phyloP scores from a whole-genome alignment of 2,888 invertebrate species.

The Chydorus sphaericus region DNA sequence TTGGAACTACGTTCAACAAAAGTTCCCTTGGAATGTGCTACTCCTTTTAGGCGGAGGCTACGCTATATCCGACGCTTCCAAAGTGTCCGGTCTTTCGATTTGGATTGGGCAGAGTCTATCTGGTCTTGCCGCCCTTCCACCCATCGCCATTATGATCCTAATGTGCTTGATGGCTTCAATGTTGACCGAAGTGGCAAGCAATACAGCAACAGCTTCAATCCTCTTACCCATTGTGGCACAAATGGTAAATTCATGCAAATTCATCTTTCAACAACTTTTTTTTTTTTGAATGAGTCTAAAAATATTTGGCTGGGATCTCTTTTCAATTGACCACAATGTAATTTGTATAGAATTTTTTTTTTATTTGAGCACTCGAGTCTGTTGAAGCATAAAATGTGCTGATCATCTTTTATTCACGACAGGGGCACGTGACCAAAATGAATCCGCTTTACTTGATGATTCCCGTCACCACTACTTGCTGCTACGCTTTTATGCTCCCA shows the following conservation, averaged over 20 bases:
- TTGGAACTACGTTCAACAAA: slow-evolving; percentile 70
- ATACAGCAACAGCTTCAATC: slow-evolving; percentile 78
- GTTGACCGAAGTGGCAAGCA: slow-evolving; percentile 77
- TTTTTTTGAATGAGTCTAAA: slow-evolving; percentile 40
- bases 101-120: slow-evolving; percentile 53
- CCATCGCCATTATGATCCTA: slow-evolving; percentile 51
- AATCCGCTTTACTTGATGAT: slow-evolving; percentile 34
- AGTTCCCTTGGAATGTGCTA: slow-evolving; percentile 79
- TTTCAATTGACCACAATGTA: no score
- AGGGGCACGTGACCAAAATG: slow-evolving; percentile 20
- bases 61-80: slow-evolving; percentile 73
- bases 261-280: slow-evolving; percentile 15
- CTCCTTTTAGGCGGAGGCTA: slow-evolving; percentile 81
- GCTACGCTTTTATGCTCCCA: slow-evolving; percentile 35
- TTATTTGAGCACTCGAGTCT: no score
- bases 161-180: slow-evolving; percentile 61
- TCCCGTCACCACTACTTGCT: slow-evolving; percentile 31
- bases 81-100: slow-evolving; percentile 57
- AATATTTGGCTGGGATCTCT: no score
- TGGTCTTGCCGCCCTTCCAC: slow-evolving; percentile 46
- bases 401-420: no score
- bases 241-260: no score
- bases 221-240: slow-evolving; percentile 71
- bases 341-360: no score
- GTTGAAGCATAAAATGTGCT: no score